phyloP scores from a whole-genome alignment of 2,113 vertebrate genomes.

The Ptilorrhoa leucosticta region DNA sequence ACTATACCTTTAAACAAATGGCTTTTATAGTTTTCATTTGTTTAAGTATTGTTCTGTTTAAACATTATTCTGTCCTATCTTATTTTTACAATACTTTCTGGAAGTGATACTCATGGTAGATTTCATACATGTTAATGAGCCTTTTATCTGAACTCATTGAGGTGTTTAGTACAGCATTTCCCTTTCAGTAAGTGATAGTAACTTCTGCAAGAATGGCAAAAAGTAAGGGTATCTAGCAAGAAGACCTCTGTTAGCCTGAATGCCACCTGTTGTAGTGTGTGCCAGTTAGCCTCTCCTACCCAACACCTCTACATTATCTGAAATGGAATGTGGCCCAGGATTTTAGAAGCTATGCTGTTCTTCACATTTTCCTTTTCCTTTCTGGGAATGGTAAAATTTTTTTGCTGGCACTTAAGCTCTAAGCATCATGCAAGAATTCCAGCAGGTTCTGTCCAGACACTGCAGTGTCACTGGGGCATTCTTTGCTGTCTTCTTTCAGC shows the following conservation, averaged over 20 bases:
- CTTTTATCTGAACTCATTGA: not conserved
- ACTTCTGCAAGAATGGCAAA: not conserved
- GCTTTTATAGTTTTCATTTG: not conserved
- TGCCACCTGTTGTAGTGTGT: not conserved
- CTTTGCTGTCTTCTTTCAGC: not conserved
- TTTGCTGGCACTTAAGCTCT: not conserved
- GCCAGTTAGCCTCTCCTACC: not conserved
- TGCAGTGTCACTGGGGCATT: not conserved
- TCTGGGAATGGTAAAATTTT: not conserved
- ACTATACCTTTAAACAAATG: not conserved
- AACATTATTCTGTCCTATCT: not conserved
- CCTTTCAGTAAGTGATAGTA: not conserved
- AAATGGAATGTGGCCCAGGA: not conserved
- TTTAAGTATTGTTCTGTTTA: not conserved
- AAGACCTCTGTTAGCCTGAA: not conserved
- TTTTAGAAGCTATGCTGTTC: not conserved
- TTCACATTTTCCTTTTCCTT: not conserved
- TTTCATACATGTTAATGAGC: not conserved
- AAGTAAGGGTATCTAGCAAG: not conserved
- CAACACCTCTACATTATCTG: not conserved
- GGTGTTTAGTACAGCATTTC: not conserved
- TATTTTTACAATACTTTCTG: not conserved
- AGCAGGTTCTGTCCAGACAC: not conserved
- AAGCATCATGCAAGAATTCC: not conserved
- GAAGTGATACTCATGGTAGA: not conserved